Conservation (phyloP, 2,113 vertebrate genomes). For the Paracanthobrama guichenoti region DNA sequence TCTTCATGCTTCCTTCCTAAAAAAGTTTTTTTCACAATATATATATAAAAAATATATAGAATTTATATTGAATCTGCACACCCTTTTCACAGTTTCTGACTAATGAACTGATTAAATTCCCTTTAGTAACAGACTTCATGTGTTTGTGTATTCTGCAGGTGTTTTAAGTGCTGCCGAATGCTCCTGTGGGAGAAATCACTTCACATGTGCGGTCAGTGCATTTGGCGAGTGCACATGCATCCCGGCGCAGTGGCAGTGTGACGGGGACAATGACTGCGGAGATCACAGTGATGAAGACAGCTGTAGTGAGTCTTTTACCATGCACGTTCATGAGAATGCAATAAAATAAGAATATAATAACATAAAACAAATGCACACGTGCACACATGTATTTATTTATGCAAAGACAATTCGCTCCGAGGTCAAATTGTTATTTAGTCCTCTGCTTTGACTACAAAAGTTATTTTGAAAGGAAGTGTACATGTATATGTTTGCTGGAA, state of each 20-base stretch:
- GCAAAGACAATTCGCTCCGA: not conserved
- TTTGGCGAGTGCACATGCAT: slow-evolving; percentile 98
- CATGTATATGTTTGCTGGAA: not conserved
- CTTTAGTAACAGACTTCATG: slow-evolving; percentile 9
- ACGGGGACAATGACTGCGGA: slow-evolving; percentile 83
- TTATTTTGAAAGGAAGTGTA: not conserved
- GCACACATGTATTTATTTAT: not conserved
- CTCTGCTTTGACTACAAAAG: not conserved
- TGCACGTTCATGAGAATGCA: slow-evolving; percentile 1
- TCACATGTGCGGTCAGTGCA: slow-evolving; percentile 93
- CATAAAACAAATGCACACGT: not conserved
- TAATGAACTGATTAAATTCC: not conserved
- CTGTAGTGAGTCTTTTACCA: slow-evolving; percentile 85
- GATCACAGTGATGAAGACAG: slow-evolving; percentile 98
- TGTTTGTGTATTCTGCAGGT: slow-evolving; percentile 71
- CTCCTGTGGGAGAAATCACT: slow-evolving; percentile 92
- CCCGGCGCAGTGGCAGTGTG: slow-evolving; percentile 97
- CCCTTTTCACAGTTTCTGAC: not conserved
- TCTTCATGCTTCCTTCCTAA: too few species aligned
- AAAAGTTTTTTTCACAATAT: too few species aligned
- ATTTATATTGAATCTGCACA: too few species aligned
- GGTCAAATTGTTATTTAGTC: not conserved
- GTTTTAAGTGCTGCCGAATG: slow-evolving; percentile 81
- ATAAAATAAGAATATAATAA: not conserved
- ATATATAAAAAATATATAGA: too few species aligned